Evolutionary conservation across 37 sponge, comb jelly and placozoan genomes (phyloP).

Genomic region (Aphrocallistes beatrix): DNA sequence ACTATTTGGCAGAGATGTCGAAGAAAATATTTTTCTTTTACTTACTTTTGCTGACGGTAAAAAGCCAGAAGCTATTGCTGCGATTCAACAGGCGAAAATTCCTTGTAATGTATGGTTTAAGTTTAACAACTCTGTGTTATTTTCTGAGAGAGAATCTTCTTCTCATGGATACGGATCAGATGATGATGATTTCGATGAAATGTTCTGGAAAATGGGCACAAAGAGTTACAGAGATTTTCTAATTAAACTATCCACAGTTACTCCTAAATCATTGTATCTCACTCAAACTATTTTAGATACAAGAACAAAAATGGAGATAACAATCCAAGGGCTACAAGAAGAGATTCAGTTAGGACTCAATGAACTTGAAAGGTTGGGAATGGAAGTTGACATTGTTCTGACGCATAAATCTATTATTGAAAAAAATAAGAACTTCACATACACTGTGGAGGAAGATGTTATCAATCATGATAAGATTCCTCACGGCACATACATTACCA

Average conservation of each 20-base stretch:
- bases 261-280: conserved; percentile 26
- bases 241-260: not conserved
- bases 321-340: conserved; percentile 29
- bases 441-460: not conserved
- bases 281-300: conserved; percentile 50
- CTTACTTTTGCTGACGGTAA: conserved; percentile 41
- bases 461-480: not conserved
- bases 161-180: not conserved
- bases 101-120: conserved; percentile 10
- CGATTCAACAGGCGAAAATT: conserved; percentile 30
- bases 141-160: not conserved
- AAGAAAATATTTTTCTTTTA: conserved; percentile 33
- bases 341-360: conserved; percentile 26
- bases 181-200: not conserved
- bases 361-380: conserved; percentile 33
- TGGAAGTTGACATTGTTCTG: conserved; percentile 32
- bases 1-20: conserved; percentile 39
- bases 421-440: conserved; percentile 44
- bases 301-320: conserved; percentile 35
- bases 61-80: conserved; percentile 29
- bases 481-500: not conserved
- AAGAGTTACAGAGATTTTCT: not conserved
- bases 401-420: conserved; percentile 29
- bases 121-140: conserved; percentile 54
- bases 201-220: not conserved